A percentile compares a stretch with the other conserved stretches of the same genome.
Evolutionary conservation across 2,113 vertebrate species (phyloP).

Genomic region (Neolamprologus falcicula): DNA sequence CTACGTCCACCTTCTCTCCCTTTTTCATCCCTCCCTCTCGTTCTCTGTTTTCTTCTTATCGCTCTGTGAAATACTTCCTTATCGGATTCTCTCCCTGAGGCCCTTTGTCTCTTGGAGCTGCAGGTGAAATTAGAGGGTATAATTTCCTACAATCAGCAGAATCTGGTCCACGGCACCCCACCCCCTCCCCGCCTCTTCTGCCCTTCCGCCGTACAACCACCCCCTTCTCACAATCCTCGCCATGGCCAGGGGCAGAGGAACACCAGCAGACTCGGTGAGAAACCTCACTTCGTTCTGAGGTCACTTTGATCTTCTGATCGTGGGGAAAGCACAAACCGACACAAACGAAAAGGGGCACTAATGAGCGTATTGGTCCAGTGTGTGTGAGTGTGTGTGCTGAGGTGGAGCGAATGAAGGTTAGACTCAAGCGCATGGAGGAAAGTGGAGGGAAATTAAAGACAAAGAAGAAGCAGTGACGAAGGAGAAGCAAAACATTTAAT

Average conservation of each 20-base stretch:
- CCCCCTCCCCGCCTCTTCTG: neutral
- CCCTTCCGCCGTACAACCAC: neutral
- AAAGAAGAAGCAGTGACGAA: neutral
- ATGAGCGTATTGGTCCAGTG: slow-evolving; percentile 21
- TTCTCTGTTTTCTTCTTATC: slow-evolving; percentile 41
- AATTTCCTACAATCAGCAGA: slow-evolving; percentile 71
- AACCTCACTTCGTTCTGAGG: slow-evolving; percentile 21
- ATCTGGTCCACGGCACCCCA: slow-evolving; percentile 30
- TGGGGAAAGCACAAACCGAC: slow-evolving; percentile 24
- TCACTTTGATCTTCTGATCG: slow-evolving; percentile 57
- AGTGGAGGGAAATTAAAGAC: neutral
- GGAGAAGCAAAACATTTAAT: slow-evolving; percentile 19
- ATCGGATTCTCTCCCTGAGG: slow-evolving; percentile 41
- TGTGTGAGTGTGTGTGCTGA: neutral
- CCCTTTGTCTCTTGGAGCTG: slow-evolving; percentile 57
- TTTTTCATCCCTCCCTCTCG: neutral
- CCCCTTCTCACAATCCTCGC: slow-evolving; percentile 6
- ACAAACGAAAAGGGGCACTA: slow-evolving; percentile 27
- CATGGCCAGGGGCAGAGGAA: slow-evolving; percentile 45
- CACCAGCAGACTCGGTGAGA: slow-evolving; percentile 37
- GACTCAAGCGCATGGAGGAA: neutral
- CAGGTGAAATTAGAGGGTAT: slow-evolving; percentile 65
- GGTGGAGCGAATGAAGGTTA: neutral
- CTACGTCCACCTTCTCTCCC: neutral
- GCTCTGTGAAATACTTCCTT: slow-evolving; percentile 49